Conservation (phyloP, 2,797 vertebrate species). For the Enteromius trimaculatus region DNA sequence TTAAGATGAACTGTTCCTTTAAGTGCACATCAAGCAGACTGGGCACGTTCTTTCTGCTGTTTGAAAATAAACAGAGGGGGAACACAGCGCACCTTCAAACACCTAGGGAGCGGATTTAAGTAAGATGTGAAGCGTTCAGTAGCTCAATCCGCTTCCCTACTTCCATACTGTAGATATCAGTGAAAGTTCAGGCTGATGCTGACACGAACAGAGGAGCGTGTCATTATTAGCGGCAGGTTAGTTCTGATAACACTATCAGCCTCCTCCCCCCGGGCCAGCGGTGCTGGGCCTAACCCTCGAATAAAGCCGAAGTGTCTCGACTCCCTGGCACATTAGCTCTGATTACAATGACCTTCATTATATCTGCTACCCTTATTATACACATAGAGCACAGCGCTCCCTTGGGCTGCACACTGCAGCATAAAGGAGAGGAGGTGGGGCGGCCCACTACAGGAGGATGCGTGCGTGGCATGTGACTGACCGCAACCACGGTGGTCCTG, state of each 20-base stretch:
- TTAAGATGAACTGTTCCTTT: conserved; percentile 41
- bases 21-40: conserved; percentile 69
- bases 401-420: conserved; percentile 71
- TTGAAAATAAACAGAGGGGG: conserved; percentile 65
- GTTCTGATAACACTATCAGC: conserved; percentile 83
- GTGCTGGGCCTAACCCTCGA: conserved; percentile 76
- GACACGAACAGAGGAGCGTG: conserved; percentile 76
- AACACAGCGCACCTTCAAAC: conserved; percentile 67
- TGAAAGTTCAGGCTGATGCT: conserved; percentile 74
- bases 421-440: conserved; percentile 69
- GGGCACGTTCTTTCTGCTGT: conserved; percentile 62
- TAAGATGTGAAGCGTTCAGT: conserved; percentile 69
- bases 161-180: conserved; percentile 72
- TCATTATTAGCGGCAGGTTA: conserved; percentile 84
- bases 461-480: conserved; percentile 45
- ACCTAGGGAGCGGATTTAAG: conserved; percentile 82
- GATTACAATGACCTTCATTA: conserved; percentile 87
- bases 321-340: conserved; percentile 82
- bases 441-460: conserved; percentile 57
- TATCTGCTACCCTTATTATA: conserved; percentile 84
- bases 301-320: conserved; percentile 80
- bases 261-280: conserved; percentile 74
- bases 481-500: conserved; percentile 23
- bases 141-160: conserved; percentile 67
- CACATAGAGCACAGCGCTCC: conserved; percentile 74